Conservation (phyloP, 2,888 invertebrate genomes). For the Thelaira solivaga region DNA sequence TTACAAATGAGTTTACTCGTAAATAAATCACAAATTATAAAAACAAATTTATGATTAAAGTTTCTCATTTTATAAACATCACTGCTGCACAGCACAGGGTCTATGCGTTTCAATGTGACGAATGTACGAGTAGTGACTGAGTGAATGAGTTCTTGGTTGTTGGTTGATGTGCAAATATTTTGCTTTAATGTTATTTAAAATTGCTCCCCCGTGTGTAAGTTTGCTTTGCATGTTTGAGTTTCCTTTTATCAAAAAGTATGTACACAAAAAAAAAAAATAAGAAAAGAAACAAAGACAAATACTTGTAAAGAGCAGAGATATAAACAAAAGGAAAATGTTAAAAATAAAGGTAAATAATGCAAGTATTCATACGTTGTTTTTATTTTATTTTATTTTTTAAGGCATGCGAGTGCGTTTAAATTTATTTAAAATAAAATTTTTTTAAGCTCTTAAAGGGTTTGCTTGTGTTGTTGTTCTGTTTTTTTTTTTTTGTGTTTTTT, state of each 20-base stretch:
- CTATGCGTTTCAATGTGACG: neutral
- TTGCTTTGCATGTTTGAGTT: slow-evolving; percentile 9
- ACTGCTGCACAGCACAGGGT: too few relatives aligned
- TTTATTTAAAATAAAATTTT: neutral
- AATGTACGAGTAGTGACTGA: neutral
- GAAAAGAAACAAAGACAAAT: neutral
- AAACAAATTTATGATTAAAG: neutral
- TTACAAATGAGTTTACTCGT: slow-evolving; percentile 5
- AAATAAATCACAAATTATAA: neutral
- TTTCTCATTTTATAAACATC: neutral
- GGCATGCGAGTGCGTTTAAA: neutral
- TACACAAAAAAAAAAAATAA: neutral
- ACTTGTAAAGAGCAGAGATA: neutral
- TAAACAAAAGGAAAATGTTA: neutral
- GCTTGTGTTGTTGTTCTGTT: neutral
- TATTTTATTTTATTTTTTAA: neutral
- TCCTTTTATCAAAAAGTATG: neutral
- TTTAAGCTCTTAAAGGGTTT: too few relatives aligned
- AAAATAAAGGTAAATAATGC: neutral
- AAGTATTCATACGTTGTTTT: neutral
- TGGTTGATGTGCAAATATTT: slow-evolving; percentile 32
- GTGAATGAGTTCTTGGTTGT: too few relatives aligned
- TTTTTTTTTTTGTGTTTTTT: neutral
- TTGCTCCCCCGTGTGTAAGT: slow-evolving; percentile 32
- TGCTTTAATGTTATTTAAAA: slow-evolving; percentile 43